Base-by-base conservation (phyloP, 1,140 invertebrate genomes). In the Drosophila nasuta region DNA sequence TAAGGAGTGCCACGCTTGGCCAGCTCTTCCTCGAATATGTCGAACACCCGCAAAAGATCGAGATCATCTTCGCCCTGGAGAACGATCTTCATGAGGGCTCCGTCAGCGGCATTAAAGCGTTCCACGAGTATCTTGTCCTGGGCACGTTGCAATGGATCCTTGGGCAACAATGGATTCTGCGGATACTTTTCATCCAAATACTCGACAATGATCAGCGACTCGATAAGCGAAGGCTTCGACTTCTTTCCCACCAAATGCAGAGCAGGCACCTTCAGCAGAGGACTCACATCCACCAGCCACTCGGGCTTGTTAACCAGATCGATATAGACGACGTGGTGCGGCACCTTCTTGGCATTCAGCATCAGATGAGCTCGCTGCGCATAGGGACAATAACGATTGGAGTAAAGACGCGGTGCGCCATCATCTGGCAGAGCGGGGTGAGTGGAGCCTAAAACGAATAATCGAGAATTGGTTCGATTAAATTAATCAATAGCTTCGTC, bases 301-400 rank as follows among this genome's bases (percentile, higher is more conserved):
- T 97, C 97, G 0, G 97, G 97, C 92, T 98, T 98, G 8, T 95
- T 93, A 7, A 94, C 94, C 48, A 98, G 92, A 93, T 98, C 95
- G 10, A 98, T 94, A 85, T 96, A 97, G 1, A 98, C 95, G 3
- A 95, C 94, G 91, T 98, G 97, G 88, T 97, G 95, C 94, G 95
- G 95, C 68, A 98, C 94, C 60, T 96, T 94, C 93, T 98, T 98
- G 7, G 96, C 96, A 73, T 95, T 95, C 1, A 98, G 92, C 0
- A 97, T 95, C 1, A 98, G 94, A 72, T 97, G 94, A 15, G 96
- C 95, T 60, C 97, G 94, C 81, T 98, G 96, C 0, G 97, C 97
- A 91, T 95, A 98, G 0, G 98, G 97, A 91, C 97, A 98, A 92
- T 96, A 98, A 73, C 96, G 94, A 96, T 96, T 98, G 57, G 95